Evolutionary conservation across 2,888 invertebrate species (phyloP).

Genomic region (Prosopocoilus inquinatus): DNA sequence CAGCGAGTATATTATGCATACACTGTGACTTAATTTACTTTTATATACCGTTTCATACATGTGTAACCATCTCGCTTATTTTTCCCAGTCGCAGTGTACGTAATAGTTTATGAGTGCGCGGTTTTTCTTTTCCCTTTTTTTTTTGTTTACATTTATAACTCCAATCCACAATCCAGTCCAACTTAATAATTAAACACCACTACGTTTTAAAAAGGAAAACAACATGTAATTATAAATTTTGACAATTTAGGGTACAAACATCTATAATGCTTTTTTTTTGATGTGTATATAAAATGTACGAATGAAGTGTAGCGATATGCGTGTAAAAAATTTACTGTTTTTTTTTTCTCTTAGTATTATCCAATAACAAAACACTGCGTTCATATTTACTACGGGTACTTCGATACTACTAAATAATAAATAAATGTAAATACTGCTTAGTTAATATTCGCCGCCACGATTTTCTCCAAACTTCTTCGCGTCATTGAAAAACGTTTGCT

Average conservation of each 20-base stretch:
- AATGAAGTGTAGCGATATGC: conserved; percentile 28
- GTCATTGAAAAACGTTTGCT: no score
- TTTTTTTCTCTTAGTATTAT: conserved; percentile 25
- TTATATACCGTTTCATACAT: no score
- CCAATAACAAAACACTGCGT: conserved; percentile 21
- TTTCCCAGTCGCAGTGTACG: no score
- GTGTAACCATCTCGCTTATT: no score
- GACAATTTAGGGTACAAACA: conserved; percentile 15
- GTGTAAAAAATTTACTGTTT: conserved; percentile 25
- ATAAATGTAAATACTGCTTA: background rate
- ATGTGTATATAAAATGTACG: conserved; percentile 42
- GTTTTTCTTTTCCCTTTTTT: no score
- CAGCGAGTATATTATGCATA: no score
- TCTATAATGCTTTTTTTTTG: conserved; percentile 32
- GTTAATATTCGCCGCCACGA: conserved; percentile 19
- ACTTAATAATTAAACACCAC: no score
- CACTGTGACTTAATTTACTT: no score
- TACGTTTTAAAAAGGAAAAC: background rate
- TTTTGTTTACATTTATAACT: no score
- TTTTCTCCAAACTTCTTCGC: conserved; percentile 19
- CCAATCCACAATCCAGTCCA: no score
- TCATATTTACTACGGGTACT: conserved; percentile 4
- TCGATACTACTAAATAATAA: background rate
- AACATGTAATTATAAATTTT: background rate
- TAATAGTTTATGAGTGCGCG: no score